Base-by-base conservation (phyloP, 2,113 vertebrate species). In the Ictidomys tridecemlineatus region DNA sequence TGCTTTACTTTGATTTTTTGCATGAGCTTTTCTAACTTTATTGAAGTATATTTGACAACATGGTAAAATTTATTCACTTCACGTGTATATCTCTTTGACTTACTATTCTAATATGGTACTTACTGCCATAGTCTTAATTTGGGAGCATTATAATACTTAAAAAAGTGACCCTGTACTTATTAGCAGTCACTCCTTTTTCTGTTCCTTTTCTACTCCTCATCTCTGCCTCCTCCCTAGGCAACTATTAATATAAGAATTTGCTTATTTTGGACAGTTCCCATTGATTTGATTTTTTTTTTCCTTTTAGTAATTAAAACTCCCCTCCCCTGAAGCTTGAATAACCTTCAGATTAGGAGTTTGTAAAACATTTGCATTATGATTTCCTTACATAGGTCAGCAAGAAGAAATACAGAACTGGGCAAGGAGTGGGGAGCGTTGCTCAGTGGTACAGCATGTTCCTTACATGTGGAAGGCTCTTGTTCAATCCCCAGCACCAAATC, bases 281-380 rank as follows among this genome's bases (percentile, higher is more conserved):
- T 56, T 94, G 32, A 67, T 74, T 73, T 93, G 20, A 17, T 63
- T 83, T 89, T 65, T 93, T 48, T 28, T 61, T 88, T 88, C n/a
- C 74, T 89, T 51, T 77, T 67, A 85, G 63, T 89, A 70, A 73
- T 32, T 73, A 79, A 96, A 85, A 5, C 16, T 56, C n/a, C 9
- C 28, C 11, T 69, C 0, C 32, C 16, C 42, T 51, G 93, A 91
- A 73, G n/a, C 16, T 73, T 92, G 37, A 92, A 16, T 87, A 28
- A 69, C 34, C 22, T 89, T 83, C 24, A 76, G 20, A 45, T 67
- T 12, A 84, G n/a, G 37, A 18, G 8, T 96, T 76, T 85, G 45
- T 85, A 22, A 85, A 76, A 51, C 4, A 28, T 76, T 96, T 84
- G 30, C 39, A 34, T 76, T 83, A 26, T 90, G 51, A 83, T 96